Evolutionary conservation across 2,113 vertebrate species (phyloP), one percentile per base, ranked within the genome.

Genomic region (Micronycteris hirsuta): DNA sequence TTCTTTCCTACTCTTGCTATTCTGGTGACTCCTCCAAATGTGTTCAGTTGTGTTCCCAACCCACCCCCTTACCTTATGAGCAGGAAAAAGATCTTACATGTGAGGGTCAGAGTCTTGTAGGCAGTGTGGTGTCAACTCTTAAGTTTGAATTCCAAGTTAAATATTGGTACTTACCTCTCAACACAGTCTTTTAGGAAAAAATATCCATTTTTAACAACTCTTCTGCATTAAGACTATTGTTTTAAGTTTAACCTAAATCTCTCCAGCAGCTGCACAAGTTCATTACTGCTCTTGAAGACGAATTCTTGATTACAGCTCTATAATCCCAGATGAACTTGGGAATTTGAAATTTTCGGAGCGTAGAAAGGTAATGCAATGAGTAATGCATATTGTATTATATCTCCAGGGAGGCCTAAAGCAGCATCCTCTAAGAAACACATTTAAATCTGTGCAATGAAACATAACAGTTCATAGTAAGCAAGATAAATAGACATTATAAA

Each of bases 181-280:
- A 68, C 14, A 73, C 22, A 74, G 47, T 22, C n/a, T 77, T 77
- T 82, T 49, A 7, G 17, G 26, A 38, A n/a, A 74, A 95, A 97
- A 92, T 33, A 63, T 65, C 28, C 11, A 36, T 70, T 31, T 87
- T 82, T 73, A 89, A 68, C 7, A 67, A 78, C 28, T 89, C 45
- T 77, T 86, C 36, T 16, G 15, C 8, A 20, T n/a, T 47, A 65
- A 92, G 31, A n/a, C 38, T 71, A 16, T 74, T 36, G 10, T 31
- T 96, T 74, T 74, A 93, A 88, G 73, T 92, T 49, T 92, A 82
- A 92, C 38, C 49, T 49, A 84, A 49, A 83, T 96, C 28, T 31
- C 24, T 49, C 20, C 6, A 70, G 65, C 65, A 76, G 17, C 20
- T 74, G 54, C 95, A 88, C 36, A 85, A 77, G 12, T 91, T 94